Base-by-base conservation (phyloP, 2,797 vertebrate genomes). In the Peromyscus aztecus region DNA sequence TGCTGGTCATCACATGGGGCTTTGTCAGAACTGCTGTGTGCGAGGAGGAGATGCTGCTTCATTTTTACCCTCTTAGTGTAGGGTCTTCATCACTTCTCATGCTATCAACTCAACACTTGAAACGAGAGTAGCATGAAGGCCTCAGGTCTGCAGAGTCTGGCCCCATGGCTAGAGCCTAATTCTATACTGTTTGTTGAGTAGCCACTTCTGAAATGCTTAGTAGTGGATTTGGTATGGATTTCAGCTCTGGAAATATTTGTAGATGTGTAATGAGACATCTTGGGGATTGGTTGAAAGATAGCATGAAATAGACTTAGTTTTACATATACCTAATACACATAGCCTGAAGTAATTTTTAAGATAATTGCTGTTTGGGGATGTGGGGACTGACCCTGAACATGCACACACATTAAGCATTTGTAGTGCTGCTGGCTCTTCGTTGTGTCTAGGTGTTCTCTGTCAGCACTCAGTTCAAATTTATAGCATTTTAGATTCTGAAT, bases 1-100 rank as follows among this genome's bases (percentile, higher is more conserved):
- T 43, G 73, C 40, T 27, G 73, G 4, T 75, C 37, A 75, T 37
- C 40, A 75, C 40, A 1, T 4, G 2, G 21, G 40, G n/a, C 67
- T 95, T 71, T 63, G 67, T 57, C 43, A 92, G 94, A 94, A 90
- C 16, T 87, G 94, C 49, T 52, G 23, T 34, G 37, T 6, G 75
- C 2, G 67, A n/a, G 16, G 23, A 94, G 6, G 27, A 78, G 55
- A 13, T 93, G 57, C 34, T 85, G 65, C 24, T 93, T 89, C 46
- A 11, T 77, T 95, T 65, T 65, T 77, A 90, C 5, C 5, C 49
- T 83, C 6, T 73, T 57, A 21, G 23, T 19, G 1, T 29, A 52
- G 10, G 82, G 16, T n/a, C 89, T 94, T 78, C 80, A 40, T 91
- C 14, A 57, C 37, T 93, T 94, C 27, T 67, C 52, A 78, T 49